Evolutionary conservation across 2,888 invertebrate species (phyloP), one percentile per base, ranked within the genome.

Genomic region (Lasioglossum malachurum): DNA sequence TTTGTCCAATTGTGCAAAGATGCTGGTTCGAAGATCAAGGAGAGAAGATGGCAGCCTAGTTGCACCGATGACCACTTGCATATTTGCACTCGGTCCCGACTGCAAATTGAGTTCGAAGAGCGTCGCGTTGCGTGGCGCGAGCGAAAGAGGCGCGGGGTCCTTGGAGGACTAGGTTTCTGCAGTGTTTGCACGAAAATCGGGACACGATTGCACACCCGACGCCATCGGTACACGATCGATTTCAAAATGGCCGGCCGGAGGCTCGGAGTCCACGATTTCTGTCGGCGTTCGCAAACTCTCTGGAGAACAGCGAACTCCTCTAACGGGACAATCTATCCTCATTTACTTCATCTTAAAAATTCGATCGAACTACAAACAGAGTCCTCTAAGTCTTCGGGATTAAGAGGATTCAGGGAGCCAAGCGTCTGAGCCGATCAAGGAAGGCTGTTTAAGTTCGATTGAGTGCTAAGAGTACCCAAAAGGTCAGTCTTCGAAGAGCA

Each of bases 41-140:
- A 23, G 78, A 74, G 78, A 80, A 35, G 46, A 27, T 38, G 49
- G 23, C 74, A 53, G 46, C 80, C 69, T 86, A 75, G 60, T 75
- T 73, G 84, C 86, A 72, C 75, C 72, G 49, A 75, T 69, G 72
- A 71, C 57, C 53, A 60, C 41, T 86, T 57, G 78, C 80, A 75
- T 86, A 81, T 80, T 86, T 81, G 73, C 86, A 84, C 78, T 80
- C 31, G 53, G 84, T 0, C 38, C 31, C 69, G 84, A 78, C 72
- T 84, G 86, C 75, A 86, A 86, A 86, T 86, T 75, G 80, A 53
- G 84, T 75, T 75, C 71, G 78, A 35, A 78, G 38, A 31, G 57
- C 53, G 75, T 16, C 46, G 5, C 38, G 49, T 60, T 60, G 27
- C 60, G 14, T 16, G 27, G 14, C 16, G 64, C 31, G 64, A 16